Evolutionary conservation across 2,797 vertebrate species (phyloP), one percentile per base, ranked within the genome.

Genomic region (Caiman crocodilus): DNA sequence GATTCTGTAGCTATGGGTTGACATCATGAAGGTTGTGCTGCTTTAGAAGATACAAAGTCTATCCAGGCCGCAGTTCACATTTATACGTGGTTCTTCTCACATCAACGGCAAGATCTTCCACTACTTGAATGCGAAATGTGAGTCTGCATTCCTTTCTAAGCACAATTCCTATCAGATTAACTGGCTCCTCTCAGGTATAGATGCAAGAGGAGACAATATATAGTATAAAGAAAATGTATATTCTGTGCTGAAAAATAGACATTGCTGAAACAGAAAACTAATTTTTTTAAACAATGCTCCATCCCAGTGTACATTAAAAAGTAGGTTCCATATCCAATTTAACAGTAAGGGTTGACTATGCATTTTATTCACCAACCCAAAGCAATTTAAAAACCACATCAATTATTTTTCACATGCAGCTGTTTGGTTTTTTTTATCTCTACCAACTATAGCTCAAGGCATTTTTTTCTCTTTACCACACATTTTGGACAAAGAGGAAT

Each of bases 401-500:
- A 96, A 87, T 90, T 97, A 86, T 96, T 96, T 91, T 82, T 93
- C 94, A 89, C 1, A 2, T 90, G 91, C 96, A 97, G 96, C 94
- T 96, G 91, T 0, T 50, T 50, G 10, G 42, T 9, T 50, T 50
- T 50, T 92, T 97, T 95, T 93, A 93, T 95, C 3, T 50, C 90
- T 90, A 88, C 90, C 94, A 92, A 83, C 91, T 14, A 88, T 94
- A 74, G 93, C 95, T 97, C 57, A 86, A 91, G 96, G 93, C 92
- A 84, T 89, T 97, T 85, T 76, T 95, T 92, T 82, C 82, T 81
- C 95, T 94, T 96, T 92, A 91, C 88, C 78, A 85, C 89, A 87
- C 85, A 42, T 96, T 97, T 97, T 92, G 96, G 94, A 95, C 85
- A 95, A 92, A 64, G 84, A 97, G 79, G 94, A 97, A 98, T 96